phyloP scores from a whole-genome alignment of 2,888 invertebrate genomes.

The Cerastis leucographa region DNA sequence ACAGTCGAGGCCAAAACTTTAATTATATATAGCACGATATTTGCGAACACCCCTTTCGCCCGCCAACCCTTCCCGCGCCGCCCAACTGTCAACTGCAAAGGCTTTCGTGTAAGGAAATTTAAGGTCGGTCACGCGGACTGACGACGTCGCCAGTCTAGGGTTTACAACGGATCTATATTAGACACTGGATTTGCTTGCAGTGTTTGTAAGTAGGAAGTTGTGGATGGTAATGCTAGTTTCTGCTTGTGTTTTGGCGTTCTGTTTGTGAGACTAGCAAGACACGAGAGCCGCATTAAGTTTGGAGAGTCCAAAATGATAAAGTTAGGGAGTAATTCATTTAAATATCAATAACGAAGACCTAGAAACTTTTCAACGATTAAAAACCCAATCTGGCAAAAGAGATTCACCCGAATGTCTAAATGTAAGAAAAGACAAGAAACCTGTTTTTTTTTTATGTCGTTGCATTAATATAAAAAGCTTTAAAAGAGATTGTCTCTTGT shows the following conservation, averaged over 20 bases:
- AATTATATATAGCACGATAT: slow-evolving; percentile 81
- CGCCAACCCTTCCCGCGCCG: slow-evolving; percentile 57
- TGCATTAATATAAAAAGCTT: background rate
- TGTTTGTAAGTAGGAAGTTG: slow-evolving; percentile 10
- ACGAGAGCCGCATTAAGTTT: fast-evolving
- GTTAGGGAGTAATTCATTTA: background rate
- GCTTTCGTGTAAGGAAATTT: slow-evolving; percentile 85
- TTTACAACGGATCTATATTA: slow-evolving; percentile 59
- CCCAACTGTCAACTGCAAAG: slow-evolving; percentile 86
- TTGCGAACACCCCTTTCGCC: slow-evolving; percentile 75
- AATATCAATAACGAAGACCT: background rate
- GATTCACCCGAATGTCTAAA: background rate
- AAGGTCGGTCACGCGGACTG: slow-evolving; percentile 80
- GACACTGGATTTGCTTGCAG: slow-evolving; percentile 56
- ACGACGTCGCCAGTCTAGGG: slow-evolving; percentile 70
- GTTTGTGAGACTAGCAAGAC: background rate
- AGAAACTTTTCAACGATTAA: background rate
- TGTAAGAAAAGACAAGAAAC: background rate
- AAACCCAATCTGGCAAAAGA: background rate
- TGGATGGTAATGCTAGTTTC: slow-evolving; percentile 11
- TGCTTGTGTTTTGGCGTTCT: background rate
- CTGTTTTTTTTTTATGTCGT: background rate
- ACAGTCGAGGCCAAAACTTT: slow-evolving; percentile 79
- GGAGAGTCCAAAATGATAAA: background rate
- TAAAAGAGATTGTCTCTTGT: background rate